A percentile compares a stretch with the other conserved stretches of the same genome.
phyloP scores from a whole-genome alignment of 1,140 invertebrate genomes.

The Spodoptera litura region DNA sequence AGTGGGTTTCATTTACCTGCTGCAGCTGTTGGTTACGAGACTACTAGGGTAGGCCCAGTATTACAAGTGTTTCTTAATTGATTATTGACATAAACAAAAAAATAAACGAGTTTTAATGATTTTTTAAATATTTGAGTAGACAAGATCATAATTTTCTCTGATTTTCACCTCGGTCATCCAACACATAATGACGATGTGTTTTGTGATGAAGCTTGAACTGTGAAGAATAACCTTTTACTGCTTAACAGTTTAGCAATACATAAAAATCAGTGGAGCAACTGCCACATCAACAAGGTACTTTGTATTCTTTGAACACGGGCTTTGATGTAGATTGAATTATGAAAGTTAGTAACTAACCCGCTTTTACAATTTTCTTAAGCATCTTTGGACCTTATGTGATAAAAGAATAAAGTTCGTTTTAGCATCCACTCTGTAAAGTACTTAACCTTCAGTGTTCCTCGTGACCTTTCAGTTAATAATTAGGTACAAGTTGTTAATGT shows the following conservation, averaged over 20 bases:
- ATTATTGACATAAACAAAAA: too few relatives aligned
- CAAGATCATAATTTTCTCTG: too few relatives aligned
- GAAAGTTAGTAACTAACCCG: neutral
- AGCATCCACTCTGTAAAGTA: neutral
- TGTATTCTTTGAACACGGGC: neutral
- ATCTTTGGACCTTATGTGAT: neutral
- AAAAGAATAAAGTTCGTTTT: constrained; percentile 4
- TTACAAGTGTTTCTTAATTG: too few relatives aligned
- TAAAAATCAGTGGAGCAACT: neutral
- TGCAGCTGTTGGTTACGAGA: neutral
- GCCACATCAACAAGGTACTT: neutral
- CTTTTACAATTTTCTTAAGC: neutral
- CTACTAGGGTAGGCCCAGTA: too few relatives aligned
- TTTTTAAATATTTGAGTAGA: too few relatives aligned
- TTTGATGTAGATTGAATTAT: constrained; percentile 13
- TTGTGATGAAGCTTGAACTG: too few relatives aligned
- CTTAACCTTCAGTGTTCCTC: constrained; percentile 10
- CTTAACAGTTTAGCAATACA: neutral
- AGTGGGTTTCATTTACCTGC: neutral
- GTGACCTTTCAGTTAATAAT: constrained; percentile 27
- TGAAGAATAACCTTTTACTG: too few relatives aligned
- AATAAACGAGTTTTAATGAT: too few relatives aligned
- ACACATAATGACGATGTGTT: too few relatives aligned
- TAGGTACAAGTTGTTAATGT: constrained; percentile 35
- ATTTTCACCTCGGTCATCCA: too few relatives aligned